Evolutionary conservation across 2,888 invertebrate species (phyloP), one percentile per base, ranked within the genome.

Genomic region (Dynastes grantii): DNA sequence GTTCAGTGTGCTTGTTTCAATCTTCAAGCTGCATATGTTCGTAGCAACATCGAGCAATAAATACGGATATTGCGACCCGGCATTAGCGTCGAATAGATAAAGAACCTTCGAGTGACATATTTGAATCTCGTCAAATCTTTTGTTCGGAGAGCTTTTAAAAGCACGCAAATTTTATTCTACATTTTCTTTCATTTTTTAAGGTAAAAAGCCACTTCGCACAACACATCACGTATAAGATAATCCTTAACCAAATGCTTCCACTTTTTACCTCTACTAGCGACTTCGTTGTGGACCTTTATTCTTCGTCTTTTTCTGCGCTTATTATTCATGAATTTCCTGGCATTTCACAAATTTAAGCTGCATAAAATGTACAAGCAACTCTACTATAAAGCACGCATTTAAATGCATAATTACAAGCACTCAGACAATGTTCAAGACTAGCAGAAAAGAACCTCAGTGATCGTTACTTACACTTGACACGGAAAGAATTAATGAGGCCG

Each of bases 381-480:
- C 71, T 55, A 71, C 71, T 32, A 71, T 71, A 71, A 71, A 71
- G 71, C 55, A 55, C 55, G 71, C 71, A 55, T 71, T 71, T 71
- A 71, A 71, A 71, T 71, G 71, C 55, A 58, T 71, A 71, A 71
- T 71, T 71, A 55, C 55, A 55, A 55, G 55, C 55, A 32, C 71
- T 71, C 37, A 53, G 55, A 55, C 71, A 71, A 29, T 71, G 55
- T 71, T 71, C 70, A 70, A 71, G 55, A 71, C 37, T 32, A 71
- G n/a, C n/a, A 71, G 55, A 53, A 22, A 55, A 55, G 32, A 71
- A 55, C 45, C 2, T 45, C 16, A 27, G 29, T n/a, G 29, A 71
- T 71, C 71, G 71, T 71, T 71, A 71, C 71, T 55, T 71, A 71
- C 71, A 71, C 53, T 71, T 71, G 71, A 71, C 71, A 55, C 71